phyloP scores from a whole-genome alignment of 2,888 invertebrate species.

The Ennomos quercinarius region DNA sequence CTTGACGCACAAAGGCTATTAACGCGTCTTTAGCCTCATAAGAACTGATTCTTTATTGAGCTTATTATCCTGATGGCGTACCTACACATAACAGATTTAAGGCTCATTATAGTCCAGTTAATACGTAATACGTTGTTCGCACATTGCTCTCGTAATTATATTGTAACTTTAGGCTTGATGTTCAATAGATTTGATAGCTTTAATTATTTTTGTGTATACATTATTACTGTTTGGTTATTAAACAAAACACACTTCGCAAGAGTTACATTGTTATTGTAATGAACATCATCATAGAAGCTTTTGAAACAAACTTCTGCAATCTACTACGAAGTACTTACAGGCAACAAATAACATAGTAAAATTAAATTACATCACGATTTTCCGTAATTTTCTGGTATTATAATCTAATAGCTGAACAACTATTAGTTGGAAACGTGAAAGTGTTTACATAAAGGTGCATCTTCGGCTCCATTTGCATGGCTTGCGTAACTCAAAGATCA shows the following conservation, averaged over 20 bases:
- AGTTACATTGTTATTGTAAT: conserved; percentile 1
- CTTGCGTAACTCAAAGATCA: conserved; percentile 74
- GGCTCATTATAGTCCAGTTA: conserved; percentile 11
- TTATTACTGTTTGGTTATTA: conserved; percentile 3
- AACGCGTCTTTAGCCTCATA: conserved; percentile 30
- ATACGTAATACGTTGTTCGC: conserved; percentile 5
- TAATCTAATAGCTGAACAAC: conserved; percentile 45
- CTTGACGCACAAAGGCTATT: conserved; percentile 38
- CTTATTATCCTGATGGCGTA: conserved; percentile 23
- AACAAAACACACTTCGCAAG: not conserved
- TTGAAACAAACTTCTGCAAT: conserved; percentile 8
- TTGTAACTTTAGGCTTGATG: conserved; percentile 1
- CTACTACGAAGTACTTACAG: not conserved
- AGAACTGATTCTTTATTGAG: conserved; percentile 32
- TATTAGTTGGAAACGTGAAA: conserved; percentile 66
- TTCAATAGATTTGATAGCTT: not conserved
- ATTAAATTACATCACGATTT: conserved; percentile 43
- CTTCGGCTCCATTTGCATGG: conserved; percentile 68
- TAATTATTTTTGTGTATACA: not conserved
- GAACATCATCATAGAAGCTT: conserved; percentile 13
- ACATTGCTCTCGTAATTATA: conserved; percentile 4
- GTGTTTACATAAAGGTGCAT: conserved; percentile 78
- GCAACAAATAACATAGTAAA: conserved; percentile 29
- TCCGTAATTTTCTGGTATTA: conserved; percentile 45
- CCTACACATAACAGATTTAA: conserved; percentile 13